Evolutionary conservation across 2,113 vertebrate species (phyloP).

Genomic region (Python bivittatus): DNA sequence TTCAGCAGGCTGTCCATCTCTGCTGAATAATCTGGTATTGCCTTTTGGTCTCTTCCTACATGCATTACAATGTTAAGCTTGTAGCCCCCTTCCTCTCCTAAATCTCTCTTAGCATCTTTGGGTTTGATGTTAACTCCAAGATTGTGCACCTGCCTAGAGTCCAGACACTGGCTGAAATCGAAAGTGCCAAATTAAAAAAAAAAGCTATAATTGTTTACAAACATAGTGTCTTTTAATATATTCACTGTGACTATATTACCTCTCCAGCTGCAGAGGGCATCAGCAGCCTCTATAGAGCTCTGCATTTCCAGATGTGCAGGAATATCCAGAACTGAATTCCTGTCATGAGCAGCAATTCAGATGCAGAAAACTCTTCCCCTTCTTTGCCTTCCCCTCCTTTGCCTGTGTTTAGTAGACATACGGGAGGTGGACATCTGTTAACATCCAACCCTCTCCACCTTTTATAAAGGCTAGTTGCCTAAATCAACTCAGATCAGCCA

Average conservation of each 20-base stretch:
- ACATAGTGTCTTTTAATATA: slow-evolving; percentile 81
- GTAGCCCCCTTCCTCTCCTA: slow-evolving; percentile 15
- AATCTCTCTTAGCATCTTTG: slow-evolving; percentile 37
- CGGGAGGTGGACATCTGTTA: slow-evolving; percentile 83
- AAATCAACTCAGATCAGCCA: slow-evolving; percentile 73
- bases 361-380: slow-evolving; percentile 65
- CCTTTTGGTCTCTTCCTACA: slow-evolving; percentile 35
- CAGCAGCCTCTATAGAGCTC: slow-evolving; percentile 73
- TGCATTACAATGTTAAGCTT: slow-evolving; percentile 74
- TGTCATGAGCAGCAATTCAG: slow-evolving; percentile 62
- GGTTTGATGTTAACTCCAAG: slow-evolving; percentile 68
- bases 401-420: slow-evolving; percentile 70
- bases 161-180: slow-evolving; percentile 73
- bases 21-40: slow-evolving; percentile 85
- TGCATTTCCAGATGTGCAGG: slow-evolving; percentile 72
- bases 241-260: slow-evolving; percentile 86
- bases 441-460: slow-evolving; percentile 59
- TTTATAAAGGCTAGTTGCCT: slow-evolving; percentile 72
- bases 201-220: slow-evolving; percentile 85
- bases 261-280: slow-evolving; percentile 83
- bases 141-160: slow-evolving; percentile 67
- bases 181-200: slow-evolving; percentile 82
- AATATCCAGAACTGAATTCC: slow-evolving; percentile 76
- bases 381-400: slow-evolving; percentile 43
- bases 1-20: slow-evolving; percentile 99